Conservation (phyloP, 2,113 vertebrate species). For the Melanerpes formicivorus region DNA sequence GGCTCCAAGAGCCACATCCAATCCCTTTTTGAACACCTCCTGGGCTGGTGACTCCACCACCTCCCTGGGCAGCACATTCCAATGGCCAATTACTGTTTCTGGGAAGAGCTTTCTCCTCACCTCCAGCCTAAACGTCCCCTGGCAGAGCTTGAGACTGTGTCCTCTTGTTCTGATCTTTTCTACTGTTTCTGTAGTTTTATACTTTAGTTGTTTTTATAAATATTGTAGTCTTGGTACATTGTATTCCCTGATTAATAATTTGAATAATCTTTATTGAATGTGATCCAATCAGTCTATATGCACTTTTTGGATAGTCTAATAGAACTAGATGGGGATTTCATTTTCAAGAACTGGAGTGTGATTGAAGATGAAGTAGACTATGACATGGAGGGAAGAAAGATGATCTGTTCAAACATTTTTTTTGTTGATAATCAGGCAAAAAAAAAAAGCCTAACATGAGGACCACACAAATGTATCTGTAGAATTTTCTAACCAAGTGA, state of each 20-base stretch:
- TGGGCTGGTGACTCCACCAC: no score
- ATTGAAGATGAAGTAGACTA: background rate
- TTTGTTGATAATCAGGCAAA: background rate
- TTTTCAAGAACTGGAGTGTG: background rate
- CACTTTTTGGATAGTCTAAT: background rate
- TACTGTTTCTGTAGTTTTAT: background rate
- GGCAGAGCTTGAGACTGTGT: no score
- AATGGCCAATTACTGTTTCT: no score
- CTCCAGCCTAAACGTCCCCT: no score
- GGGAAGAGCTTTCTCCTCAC: no score
- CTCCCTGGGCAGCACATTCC: no score
- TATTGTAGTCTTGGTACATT: background rate
- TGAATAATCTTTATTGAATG: background rate
- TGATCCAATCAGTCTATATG: background rate
- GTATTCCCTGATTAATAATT: background rate
- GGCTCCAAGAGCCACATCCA: no score
- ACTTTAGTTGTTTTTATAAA: background rate
- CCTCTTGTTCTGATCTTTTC: background rate
- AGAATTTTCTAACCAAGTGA: background rate
- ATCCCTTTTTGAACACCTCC: no score
- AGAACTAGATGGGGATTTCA: background rate
- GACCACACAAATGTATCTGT: background rate
- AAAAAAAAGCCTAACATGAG: background rate
- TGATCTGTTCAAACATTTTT: background rate
- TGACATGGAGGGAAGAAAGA: accelerated